Evolutionary conservation across 2,797 vertebrate species (phyloP).

Genomic region (Carcharodon carcharias): DNA sequence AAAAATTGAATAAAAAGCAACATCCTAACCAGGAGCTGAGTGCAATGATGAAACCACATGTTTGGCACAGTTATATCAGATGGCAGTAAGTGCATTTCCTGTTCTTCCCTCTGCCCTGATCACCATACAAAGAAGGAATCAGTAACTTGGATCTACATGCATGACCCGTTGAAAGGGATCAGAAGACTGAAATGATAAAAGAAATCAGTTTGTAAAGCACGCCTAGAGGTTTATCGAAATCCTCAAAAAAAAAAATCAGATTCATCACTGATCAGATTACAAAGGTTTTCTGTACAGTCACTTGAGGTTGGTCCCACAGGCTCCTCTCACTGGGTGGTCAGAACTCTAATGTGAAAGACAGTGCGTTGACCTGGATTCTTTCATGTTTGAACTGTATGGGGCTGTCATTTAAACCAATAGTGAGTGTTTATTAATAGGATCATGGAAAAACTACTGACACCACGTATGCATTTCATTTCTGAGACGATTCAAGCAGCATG

Average conservation of each 20-base stretch:
- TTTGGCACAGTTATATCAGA: neutral
- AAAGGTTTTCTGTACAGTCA: neutral
- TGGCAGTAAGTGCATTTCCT: slow-evolving; percentile 15
- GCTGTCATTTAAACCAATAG: slow-evolving; percentile 32
- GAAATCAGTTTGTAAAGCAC: neutral
- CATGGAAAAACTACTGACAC: slow-evolving; percentile 33
- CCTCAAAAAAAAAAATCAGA: neutral
- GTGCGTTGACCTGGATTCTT: neutral
- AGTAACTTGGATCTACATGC: slow-evolving; percentile 8
- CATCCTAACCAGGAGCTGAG: neutral
- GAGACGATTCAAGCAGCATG: slow-evolving; percentile 22
- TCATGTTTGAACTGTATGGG: neutral
- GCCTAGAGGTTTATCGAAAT: neutral
- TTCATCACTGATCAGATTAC: slow-evolving; percentile 11
- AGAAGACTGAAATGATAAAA: slow-evolving; percentile 8
- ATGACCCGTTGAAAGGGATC: neutral
- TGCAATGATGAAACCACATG: neutral
- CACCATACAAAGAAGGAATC: slow-evolving; percentile 5
- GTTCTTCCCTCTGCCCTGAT: neutral
- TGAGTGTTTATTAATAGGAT: slow-evolving; percentile 30
- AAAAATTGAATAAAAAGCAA: neutral
- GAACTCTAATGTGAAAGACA: neutral
- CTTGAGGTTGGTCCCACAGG: neutral
- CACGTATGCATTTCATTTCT: slow-evolving; percentile 20
- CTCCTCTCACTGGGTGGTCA: slow-evolving; percentile 28